A percentile compares a stretch with the other conserved stretches of the same genome.
phyloP scores from a whole-genome alignment of 2,113 vertebrate genomes.

The Pogonocichla stellata region DNA sequence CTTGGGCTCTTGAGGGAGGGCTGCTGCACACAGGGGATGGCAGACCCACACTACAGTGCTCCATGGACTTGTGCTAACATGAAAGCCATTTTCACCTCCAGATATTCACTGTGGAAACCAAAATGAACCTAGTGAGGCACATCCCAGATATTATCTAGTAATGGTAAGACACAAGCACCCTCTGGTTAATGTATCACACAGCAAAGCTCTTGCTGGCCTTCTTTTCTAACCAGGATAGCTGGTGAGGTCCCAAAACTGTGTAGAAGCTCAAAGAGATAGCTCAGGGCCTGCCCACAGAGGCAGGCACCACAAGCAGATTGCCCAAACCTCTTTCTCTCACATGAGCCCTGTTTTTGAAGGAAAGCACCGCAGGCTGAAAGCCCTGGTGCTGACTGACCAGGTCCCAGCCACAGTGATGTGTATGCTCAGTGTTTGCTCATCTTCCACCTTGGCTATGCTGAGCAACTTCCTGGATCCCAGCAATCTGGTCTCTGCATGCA shows the following conservation, averaged over 20 bases:
- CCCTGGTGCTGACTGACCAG: not conserved
- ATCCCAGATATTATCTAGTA: not conserved
- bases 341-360: not conserved
- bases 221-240: not conserved
- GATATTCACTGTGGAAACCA: not conserved
- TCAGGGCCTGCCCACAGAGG: not conserved
- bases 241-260: not conserved
- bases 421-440: not conserved
- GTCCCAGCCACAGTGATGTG: not conserved
- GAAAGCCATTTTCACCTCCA: not conserved
- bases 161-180: not conserved
- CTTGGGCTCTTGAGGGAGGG: not conserved
- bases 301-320: not conserved
- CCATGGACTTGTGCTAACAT: not conserved
- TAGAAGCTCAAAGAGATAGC: not conserved
- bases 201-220: not conserved
- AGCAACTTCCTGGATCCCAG: not conserved
- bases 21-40: not conserved
- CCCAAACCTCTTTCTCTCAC: not conserved
- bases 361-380: not conserved
- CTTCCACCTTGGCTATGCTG: not conserved
- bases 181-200: not conserved
- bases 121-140: not conserved
- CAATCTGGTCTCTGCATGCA: accelerated
- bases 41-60: not conserved